Conservation (phyloP, 1,140 invertebrate genomes). For the Drosophila truncata region DNA sequence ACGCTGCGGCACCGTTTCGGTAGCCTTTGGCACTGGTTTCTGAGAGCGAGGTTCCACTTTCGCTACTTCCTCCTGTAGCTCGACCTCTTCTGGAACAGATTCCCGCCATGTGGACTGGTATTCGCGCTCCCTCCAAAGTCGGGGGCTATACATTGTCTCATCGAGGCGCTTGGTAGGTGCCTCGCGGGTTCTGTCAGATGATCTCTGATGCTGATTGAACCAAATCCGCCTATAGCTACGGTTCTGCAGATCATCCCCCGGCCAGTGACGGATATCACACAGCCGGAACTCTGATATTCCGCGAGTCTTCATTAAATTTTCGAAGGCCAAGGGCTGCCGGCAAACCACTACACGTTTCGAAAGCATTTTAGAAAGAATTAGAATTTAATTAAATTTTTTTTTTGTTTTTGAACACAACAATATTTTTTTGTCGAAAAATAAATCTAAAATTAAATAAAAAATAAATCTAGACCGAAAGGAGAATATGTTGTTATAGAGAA, state of each 20-base stretch:
- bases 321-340: background rate
- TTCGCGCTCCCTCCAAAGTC: conserved; percentile 5
- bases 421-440: background rate
- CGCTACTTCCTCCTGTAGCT: background rate
- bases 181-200: background rate
- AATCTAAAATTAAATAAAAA: background rate
- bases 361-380: conserved; percentile 16
- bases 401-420: background rate
- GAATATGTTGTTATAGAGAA: background rate
- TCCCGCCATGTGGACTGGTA: conserved; percentile 23
- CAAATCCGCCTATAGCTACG: conserved; percentile 25
- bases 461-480: background rate
- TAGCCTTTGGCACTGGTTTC: accelerated
- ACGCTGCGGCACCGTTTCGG: background rate
- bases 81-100: background rate
- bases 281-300: conserved; percentile 11
- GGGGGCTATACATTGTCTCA: conserved; percentile 7
- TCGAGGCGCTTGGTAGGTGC: background rate
- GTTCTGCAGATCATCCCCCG: background rate
- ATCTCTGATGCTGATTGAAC: background rate
- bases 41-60: too few species aligned
- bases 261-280: conserved; percentile 4
- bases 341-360: background rate
- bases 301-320: background rate
- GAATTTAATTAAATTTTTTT: background rate